Base-by-base conservation (phyloP, 2,797 vertebrate species). In the Danio tinwini region DNA sequence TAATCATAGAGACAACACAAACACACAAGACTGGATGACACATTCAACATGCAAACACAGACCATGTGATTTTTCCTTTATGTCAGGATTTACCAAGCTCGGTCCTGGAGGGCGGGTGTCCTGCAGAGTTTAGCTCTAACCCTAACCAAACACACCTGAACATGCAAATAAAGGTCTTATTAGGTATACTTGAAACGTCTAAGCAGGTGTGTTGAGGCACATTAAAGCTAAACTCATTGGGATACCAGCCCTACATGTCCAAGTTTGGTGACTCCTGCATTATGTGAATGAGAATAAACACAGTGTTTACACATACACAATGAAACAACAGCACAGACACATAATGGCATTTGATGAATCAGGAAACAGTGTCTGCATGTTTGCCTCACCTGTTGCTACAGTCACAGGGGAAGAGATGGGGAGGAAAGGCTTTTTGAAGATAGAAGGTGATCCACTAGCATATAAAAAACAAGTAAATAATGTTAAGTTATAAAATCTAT, bases 401-500 rank as follows among this genome's bases (percentile, higher is more conserved):
- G 92, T 90, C 69, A 88, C 87, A 21, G 93, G 88, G 55, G 94
- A 92, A 0, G 95, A 94, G 55, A 96, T 92, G 4, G 96, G 95
- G 79, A 97, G 93, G 69, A 97, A 95, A 7, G 96, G 95, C 85
- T 94, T 96, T 82, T 94, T 95, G 87, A 97, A 96, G 86, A 91
- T 93, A 37, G 95, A 95, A 0, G 96, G 95, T 79, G 96, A 96
- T 74, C 91, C 86, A 84, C 93, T 95, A 85, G 11, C 56, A 74
- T 13, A 78, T 45, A 64, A 49, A 11, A 64, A 14, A 83, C 7
- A 53, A 44, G 6, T 14, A 12, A 74, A 58, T 44, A 14, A 69
- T 11, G 4, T 11, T 40, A 55, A 40, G 64, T 29, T 29, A 29
- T 29, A 29, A 29, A 29, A 29, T 29, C 29, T 29, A 29, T 29